These are phyloP conservation scores for Petromus typicus DNA, from an alignment of 2,113 vertebrate species.

Conservation along the genomic window DNA sequence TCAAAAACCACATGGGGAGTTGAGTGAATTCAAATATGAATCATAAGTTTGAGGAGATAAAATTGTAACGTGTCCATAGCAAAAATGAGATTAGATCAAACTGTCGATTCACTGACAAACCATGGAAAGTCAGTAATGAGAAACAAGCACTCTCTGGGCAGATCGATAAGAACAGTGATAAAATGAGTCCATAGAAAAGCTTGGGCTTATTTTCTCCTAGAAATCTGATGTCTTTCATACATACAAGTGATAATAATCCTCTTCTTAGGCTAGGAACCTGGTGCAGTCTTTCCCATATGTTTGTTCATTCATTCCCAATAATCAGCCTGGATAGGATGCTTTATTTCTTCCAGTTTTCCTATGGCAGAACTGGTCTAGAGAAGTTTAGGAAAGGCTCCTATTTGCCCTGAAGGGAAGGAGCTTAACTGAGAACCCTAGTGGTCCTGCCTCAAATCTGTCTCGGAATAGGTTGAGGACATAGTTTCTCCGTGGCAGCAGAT, in stretches of 20 bases:
- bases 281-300: neutral
- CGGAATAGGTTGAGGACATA: neutral
- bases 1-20: neutral
- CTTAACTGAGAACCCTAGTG: neutral
- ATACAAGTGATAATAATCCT: neutral
- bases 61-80: neutral
- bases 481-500: neutral
- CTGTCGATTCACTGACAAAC: neutral
- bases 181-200: neutral
- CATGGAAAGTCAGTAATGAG: slow-evolving; percentile 8
- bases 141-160: neutral
- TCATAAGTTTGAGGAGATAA: neutral
- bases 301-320: neutral
- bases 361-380: neutral
- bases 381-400: neutral
- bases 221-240: neutral
- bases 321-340: neutral
- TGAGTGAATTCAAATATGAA: neutral
- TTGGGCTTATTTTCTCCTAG: neutral
- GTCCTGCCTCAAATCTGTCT: neutral
- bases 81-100: slow-evolving; percentile 48
- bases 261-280: neutral
- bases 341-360: neutral
- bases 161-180: neutral
- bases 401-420: neutral